Evolutionary conservation across 2,888 invertebrate genomes (phyloP).

Genomic region (Macrophya annulata): DNA sequence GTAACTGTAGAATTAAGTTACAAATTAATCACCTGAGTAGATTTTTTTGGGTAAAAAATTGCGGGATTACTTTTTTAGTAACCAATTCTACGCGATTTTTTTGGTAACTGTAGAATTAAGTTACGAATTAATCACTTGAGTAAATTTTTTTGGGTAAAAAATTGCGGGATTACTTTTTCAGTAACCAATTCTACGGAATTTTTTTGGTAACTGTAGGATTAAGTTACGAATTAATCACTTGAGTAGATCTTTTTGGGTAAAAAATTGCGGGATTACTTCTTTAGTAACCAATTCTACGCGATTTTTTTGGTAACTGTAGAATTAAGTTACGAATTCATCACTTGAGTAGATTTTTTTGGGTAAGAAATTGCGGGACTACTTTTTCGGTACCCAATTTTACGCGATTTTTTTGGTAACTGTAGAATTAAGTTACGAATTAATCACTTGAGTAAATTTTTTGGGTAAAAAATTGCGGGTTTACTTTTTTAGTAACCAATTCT

Average conservation of each 20-base stretch:
- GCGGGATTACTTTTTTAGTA: background rate
- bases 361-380: no score
- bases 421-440: background rate
- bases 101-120: background rate
- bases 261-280: no score
- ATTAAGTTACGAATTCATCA: no score
- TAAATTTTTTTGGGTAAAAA: background rate
- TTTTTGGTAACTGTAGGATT: constrained; percentile 6
- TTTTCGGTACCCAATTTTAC: background rate
- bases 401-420: background rate
- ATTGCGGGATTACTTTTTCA: background rate
- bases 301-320: no score
- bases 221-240: background rate
- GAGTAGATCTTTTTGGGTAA: no score
- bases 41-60: background rate
- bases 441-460: background rate
- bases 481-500: background rate
- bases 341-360: no score
- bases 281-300: no score
- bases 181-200: background rate
- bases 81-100: background rate
- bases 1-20: background rate
- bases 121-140: background rate
- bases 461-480: background rate
- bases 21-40: background rate